Evolutionary conservation across 2,113 vertebrate genomes (phyloP), one percentile per base, ranked within the genome.

Genomic region (Arizona elegans): DNA sequence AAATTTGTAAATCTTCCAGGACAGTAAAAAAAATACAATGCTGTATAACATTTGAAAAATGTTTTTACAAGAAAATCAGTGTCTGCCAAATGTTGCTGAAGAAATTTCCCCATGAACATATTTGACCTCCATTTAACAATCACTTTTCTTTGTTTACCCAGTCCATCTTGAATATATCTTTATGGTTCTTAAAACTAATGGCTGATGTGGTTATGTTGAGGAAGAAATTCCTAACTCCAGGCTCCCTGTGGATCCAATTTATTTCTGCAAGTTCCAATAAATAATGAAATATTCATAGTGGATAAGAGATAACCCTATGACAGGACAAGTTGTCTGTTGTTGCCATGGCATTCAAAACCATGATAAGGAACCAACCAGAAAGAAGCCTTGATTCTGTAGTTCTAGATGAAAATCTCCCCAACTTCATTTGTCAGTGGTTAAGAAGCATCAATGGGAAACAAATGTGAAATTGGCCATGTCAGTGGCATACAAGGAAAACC

Each of bases 291-390:
- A 47, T 17, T 53, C 50, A 52, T 19, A 10, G 43, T 62, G 94
- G 89, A 55, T 93, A 8, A 92, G 75, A 91, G 23, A 91, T 13
- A 4, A 91, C 95, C 94, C 94, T 88, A 92, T 93, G 95, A 95
- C 95, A 94, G 95, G 93, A 92, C 93, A 94, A 94, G 92, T 50
- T 21, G 90, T 94, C 95, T 92, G 95, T 95, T 92, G 96, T 97
- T 96, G 94, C 97, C 95, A 96, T 96, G 96, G 96, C 8, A 95
- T 92, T 94, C 15, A 2, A 52, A 91, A n/a, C 1, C 92, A 87
- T 8, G 0, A 33, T 89, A 62, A 43, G 43, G 65, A 81, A 11
- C 53, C 81, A 53, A 81, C 54, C 21, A 8, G 52, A 87, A 85
- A 90, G 86, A 38, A 55, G 9, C 21, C 38, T 33, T 47, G 29